Evolutionary conservation across 2,797 vertebrate species (phyloP), one percentile per base, ranked within the genome.

Genomic region (Catharus ustulatus): DNA sequence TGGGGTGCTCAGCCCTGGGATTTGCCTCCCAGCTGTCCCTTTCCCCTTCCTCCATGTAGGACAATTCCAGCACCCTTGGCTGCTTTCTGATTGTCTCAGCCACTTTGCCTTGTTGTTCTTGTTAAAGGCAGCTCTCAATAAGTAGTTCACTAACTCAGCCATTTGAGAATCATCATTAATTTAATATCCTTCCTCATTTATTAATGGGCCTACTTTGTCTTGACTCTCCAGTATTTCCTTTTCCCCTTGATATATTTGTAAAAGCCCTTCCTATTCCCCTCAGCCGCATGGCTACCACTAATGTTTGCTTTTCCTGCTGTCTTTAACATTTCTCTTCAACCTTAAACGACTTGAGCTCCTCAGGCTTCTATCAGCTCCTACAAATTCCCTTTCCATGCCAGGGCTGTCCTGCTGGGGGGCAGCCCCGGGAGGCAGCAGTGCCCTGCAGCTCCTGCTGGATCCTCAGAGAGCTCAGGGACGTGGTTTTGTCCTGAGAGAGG

Each of bases 111-210:
- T 95, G 93, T 94, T 96, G 95, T 93, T 90, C 96, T 95, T 92
- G 91, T 96, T 97, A 92, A 88, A 91, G 90, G 91, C 92, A 95
- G 76, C 81, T 95, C 92, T 97, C 94, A 94, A 90, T 95, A 96
- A 95, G 96, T 96, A 97, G 93, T 96, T 97, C 96, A 95, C 94
- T 93, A 96, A 95, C 94, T 96, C 94, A 96, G 96, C 91, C 96
- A 95, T 97, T 97, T 97, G 96, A 97, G 96, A 85, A 95, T 97
- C 97, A 96, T 97, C 96, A 97, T 96, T 97, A 97, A 97, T 97
- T 97, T 97, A 97, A 95, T 96, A 97, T 94, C 95, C 95, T 95
- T 96, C 94, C 96, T 97, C 96, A 97, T 97, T 97, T 97, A 97
- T 97, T 97, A 96, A 97, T 97, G 97, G 96, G 38, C 75, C 93